phyloP scores from a whole-genome alignment of 2,888 invertebrate species.

The Opisthograptis luteolata region DNA sequence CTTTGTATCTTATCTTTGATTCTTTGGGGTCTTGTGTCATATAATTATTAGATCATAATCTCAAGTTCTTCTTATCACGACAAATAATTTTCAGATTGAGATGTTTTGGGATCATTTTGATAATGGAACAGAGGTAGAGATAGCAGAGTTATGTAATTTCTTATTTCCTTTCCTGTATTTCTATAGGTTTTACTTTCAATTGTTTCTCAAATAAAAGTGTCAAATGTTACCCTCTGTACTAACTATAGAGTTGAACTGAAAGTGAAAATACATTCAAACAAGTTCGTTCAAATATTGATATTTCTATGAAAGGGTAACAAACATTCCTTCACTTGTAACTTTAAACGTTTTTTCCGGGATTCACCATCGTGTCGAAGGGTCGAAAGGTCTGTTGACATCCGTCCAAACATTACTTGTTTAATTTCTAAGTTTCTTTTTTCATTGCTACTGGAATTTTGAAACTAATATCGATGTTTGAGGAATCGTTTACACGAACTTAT shows the following conservation, averaged over 20 bases:
- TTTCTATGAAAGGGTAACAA: conserved; percentile 63
- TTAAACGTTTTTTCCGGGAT: conserved; percentile 70
- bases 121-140: not conserved
- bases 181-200: no score
- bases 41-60: conserved; percentile 31
- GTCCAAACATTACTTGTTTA: conserved; percentile 62
- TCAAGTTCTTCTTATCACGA: conserved; percentile 20
- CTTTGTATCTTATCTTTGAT: conserved; percentile 65
- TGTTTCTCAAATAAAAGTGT: no score
- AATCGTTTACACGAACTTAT: conserved; percentile 4
- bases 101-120: conserved; percentile 16
- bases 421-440: conserved; percentile 51
- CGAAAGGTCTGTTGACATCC: conserved; percentile 78
- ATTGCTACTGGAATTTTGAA: conserved; percentile 58
- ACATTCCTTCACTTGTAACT: conserved; percentile 60
- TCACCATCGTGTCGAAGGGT: conserved; percentile 51
- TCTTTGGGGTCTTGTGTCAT: conserved; percentile 47
- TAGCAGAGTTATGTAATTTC: not conserved
- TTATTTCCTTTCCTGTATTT: no score
- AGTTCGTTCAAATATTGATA: conserved; percentile 57
- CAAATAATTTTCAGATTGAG: conserved; percentile 17
- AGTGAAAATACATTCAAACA: conserved; percentile 50
- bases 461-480: conserved; percentile 12
- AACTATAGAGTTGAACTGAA: conserved; percentile 32
- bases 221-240: not conserved